phyloP scores from a whole-genome alignment of 2,888 invertebrate species.

The Tenthredo amoena region DNA sequence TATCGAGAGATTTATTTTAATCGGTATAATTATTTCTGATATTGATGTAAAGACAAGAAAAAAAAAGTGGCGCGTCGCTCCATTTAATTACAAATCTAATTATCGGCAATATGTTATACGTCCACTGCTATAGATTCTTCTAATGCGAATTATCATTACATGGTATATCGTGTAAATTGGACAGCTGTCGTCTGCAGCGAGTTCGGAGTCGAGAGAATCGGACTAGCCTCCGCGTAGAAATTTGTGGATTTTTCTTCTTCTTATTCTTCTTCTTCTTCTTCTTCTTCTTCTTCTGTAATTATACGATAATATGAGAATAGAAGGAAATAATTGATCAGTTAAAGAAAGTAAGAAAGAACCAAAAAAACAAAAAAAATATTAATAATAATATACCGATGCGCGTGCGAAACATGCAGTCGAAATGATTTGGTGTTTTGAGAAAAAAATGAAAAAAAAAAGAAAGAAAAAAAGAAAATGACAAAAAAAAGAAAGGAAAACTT shows the following conservation, averaged over 20 bases:
- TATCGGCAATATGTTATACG: not conserved
- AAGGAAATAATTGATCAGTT: not conserved
- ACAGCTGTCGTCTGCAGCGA: conserved; percentile 86
- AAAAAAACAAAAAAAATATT: not conserved
- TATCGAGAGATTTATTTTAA: not conserved
- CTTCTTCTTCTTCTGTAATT: not conserved
- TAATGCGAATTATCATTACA: not conserved
- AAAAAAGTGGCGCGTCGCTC: not conserved
- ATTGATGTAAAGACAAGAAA: not conserved
- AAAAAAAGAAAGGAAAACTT: not conserved
- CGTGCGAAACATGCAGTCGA: not conserved
- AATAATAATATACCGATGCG: not conserved
- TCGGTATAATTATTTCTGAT: not conserved
- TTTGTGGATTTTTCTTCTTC: not conserved
- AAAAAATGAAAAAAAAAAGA: not conserved
- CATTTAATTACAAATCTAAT: not conserved
- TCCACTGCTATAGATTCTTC: not conserved
- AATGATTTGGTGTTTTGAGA: not conserved
- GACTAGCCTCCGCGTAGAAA: conserved; percentile 62
- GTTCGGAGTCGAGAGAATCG: conserved; percentile 71
- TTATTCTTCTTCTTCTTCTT: no score
- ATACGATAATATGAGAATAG: conserved; percentile 8
- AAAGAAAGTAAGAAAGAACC: not conserved
- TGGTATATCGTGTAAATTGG: conserved; percentile 59
- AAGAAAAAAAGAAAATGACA: not conserved